Percentiles rank a stretch among this genome's conserved stretches.
phyloP scores from a whole-genome alignment of 2,797 vertebrate species.

The Enteromius trimaculatus region DNA sequence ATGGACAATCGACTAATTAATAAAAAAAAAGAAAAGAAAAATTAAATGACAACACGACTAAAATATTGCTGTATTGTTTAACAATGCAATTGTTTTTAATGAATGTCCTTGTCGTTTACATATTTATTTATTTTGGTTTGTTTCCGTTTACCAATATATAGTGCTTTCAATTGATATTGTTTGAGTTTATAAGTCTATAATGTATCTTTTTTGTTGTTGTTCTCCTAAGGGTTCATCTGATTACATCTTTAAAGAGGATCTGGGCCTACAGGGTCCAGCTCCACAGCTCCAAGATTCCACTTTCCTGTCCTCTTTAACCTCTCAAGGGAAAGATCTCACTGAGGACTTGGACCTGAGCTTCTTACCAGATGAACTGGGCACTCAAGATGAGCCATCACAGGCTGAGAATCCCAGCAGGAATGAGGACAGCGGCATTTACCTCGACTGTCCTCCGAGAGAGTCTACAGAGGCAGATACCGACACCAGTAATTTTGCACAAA shows the following conservation, averaged over 20 bases:
- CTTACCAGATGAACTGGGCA: slow-evolving; percentile 86
- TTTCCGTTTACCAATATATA: neutral
- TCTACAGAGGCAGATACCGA: slow-evolving; percentile 31
- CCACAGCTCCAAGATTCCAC: slow-evolving; percentile 62
- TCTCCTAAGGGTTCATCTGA: slow-evolving; percentile 62
- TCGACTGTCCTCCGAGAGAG: slow-evolving; percentile 60
- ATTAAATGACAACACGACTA: neutral
- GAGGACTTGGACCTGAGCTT: slow-evolving; percentile 90
- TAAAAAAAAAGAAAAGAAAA: neutral
- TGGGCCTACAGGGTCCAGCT: slow-evolving; percentile 67
- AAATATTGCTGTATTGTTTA: neutral
- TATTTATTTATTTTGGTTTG: neutral
- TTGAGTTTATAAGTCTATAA: neutral
- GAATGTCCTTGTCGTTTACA: neutral
- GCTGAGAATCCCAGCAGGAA: slow-evolving; percentile 1
- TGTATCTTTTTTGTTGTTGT: neutral
- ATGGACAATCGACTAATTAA: neutral
- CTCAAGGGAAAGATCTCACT: slow-evolving; percentile 65
- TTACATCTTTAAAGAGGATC: slow-evolving; percentile 73
- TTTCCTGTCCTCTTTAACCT: slow-evolving; percentile 53
- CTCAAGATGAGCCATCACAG: slow-evolving; percentile 70
- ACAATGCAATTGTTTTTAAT: neutral
- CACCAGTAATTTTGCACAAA: slow-evolving; percentile 47
- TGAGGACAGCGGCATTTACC: slow-evolving; percentile 65
- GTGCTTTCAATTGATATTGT: neutral